Conservation (phyloP, 2,888 invertebrate genomes). For the Euproctis similis region DNA sequence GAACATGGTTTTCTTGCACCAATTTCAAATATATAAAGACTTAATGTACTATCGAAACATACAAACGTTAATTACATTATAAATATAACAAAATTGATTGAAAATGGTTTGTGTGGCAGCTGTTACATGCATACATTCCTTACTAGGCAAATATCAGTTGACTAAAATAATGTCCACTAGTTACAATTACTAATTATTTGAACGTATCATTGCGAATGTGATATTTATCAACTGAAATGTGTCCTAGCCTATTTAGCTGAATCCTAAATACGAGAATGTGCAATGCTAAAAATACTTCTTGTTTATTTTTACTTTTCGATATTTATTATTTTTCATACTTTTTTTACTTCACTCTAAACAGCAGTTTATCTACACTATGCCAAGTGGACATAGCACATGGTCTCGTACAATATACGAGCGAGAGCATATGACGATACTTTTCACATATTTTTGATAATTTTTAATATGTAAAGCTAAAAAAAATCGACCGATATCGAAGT, state of each 20-base stretch:
- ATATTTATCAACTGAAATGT: conserved; percentile 45
- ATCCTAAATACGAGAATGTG: conserved; percentile 72
- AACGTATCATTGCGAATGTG: no score
- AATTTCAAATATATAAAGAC: conserved; percentile 50
- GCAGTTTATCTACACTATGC: conserved; percentile 41
- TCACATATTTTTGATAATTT: conserved; percentile 12
- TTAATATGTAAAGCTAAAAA: neutral
- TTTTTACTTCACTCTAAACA: conserved; percentile 62
- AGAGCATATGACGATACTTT: conserved; percentile 43
- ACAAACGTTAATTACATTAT: conserved; percentile 30
- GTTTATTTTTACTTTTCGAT: conserved; percentile 56
- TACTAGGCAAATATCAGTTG: conserved; percentile 61
- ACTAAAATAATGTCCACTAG: conserved; percentile 11
- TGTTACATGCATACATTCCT: conserved; percentile 68
- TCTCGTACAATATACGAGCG: conserved; percentile 42
- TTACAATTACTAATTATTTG: no score
- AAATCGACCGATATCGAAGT: no score
- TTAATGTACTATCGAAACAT: conserved; percentile 30
- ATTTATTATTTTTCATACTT: conserved; percentile 63
- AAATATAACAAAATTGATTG: conserved; percentile 37
- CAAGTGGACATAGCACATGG: conserved; percentile 49
- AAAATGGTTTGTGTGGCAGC: conserved; percentile 67
- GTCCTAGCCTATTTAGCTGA: conserved; percentile 58
- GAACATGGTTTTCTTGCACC: conserved; percentile 49
- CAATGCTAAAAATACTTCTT: conserved; percentile 72